These are phyloP conservation scores for Macrosiphum euphorbiae DNA, from an alignment of 2,888 invertebrate species.

Conservation along the genomic window DNA sequence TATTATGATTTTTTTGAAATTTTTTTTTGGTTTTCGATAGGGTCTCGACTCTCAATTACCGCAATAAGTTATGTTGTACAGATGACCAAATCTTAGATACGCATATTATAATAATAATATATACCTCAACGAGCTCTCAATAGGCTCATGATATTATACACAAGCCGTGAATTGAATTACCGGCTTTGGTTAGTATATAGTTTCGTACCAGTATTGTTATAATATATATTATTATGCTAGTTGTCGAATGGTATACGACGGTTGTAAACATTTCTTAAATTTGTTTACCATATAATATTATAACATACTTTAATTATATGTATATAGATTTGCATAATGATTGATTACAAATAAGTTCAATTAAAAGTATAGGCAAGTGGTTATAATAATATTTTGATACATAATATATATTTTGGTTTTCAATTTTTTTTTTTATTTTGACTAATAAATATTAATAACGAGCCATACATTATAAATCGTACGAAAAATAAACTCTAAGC, in stretches of 20 bases:
- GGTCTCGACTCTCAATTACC: not conserved
- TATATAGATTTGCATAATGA: not conserved
- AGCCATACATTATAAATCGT: not conserved
- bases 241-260: not conserved
- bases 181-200: not conserved
- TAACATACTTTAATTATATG: not conserved
- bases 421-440: not conserved
- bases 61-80: not conserved
- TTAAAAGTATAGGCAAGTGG: not conserved
- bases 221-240: not conserved
- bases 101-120: not conserved
- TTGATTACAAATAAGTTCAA: not conserved
- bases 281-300: not conserved
- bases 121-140: not conserved
- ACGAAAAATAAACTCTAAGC: not conserved
- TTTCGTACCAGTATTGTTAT: no score
- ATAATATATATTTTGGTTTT: not conserved
- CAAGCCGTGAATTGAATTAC: not conserved
- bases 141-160: not conserved
- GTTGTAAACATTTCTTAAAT: not conserved
- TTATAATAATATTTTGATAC: not conserved
- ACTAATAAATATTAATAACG: not conserved
- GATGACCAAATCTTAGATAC: not conserved
- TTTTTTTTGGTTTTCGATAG: not conserved
- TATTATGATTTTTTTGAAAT: not conserved